A percentile compares a stretch with the other conserved stretches of the same genome.
These are phyloP conservation scores for Lamellibrachia luymesi DNA, from an alignment of 1,140 invertebrate genomes.

Conservation along the genomic window DNA sequence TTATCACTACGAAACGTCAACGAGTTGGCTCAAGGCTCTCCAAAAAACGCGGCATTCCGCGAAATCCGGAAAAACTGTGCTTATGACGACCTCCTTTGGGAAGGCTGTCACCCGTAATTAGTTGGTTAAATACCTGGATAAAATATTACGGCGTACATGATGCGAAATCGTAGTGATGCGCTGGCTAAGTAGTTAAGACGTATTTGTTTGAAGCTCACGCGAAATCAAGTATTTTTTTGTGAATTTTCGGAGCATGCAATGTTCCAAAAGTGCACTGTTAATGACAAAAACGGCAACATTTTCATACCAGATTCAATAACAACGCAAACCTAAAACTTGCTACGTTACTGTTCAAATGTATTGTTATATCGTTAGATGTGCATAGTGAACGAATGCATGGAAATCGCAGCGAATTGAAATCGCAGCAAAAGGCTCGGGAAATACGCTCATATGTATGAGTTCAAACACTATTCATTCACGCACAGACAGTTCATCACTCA, in stretches of 20 bases:
- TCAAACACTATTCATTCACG: background rate
- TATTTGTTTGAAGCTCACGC: background rate
- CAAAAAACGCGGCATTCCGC: background rate
- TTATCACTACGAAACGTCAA: background rate
- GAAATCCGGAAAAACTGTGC: background rate
- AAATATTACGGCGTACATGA: background rate
- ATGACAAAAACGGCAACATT: no score
- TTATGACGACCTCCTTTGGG: background rate
- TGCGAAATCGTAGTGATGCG: background rate
- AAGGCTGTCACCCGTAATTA: background rate
- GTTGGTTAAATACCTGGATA: background rate
- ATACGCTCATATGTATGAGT: background rate
- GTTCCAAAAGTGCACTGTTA: background rate
- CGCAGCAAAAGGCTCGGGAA: background rate
- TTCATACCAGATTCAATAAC: no score
- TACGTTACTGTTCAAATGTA: background rate
- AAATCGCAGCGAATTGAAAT: background rate
- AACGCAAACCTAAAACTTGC: no score
- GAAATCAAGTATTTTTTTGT: background rate
- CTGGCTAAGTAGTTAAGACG: background rate
- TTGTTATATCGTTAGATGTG: background rate
- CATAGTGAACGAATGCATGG: background rate
- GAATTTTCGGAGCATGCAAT: background rate
- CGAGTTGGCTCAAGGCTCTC: background rate
- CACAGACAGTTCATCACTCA: background rate